A percentile compares a stretch with the other conserved stretches of the same genome.
These are phyloP conservation scores for Anolis sagrei DNA, from an alignment of 2,113 vertebrate species.

Conservation along the genomic window DNA sequence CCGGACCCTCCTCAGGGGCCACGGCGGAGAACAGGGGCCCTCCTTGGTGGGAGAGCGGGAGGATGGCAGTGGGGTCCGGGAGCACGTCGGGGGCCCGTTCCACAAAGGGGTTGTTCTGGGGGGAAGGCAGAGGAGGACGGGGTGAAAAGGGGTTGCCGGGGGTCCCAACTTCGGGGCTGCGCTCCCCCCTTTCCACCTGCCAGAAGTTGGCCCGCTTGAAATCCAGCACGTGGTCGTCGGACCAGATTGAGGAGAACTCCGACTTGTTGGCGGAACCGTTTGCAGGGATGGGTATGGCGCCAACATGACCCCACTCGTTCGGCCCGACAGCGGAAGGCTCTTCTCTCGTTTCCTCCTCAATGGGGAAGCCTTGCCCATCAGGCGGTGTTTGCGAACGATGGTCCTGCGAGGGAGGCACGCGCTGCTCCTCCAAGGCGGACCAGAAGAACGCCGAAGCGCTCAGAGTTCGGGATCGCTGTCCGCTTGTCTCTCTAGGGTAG, in stretches of 20 bases:
- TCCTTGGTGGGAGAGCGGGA: conserved; percentile 57
- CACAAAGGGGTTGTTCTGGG: conserved; percentile 63
- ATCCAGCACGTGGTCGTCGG: conserved; percentile 48
- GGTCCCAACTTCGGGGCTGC: neutral
- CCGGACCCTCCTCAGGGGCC: conserved; percentile 54
- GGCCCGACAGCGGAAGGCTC: fast-evolving
- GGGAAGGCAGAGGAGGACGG: fast-evolving
- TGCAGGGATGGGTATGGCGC: neutral
- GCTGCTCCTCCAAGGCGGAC: conserved; percentile 51
- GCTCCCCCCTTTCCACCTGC: conserved; percentile 40
- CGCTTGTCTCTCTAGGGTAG: neutral
- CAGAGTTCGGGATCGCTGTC: neutral
- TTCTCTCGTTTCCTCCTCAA: neutral
- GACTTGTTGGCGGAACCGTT: fast-evolving
- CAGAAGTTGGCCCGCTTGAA: conserved; percentile 70
- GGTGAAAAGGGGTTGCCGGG: conserved; percentile 63
- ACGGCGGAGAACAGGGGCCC: conserved; percentile 64
- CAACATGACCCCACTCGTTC: fast-evolving
- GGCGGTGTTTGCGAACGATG: fast-evolving
- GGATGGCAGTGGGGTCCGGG: conserved; percentile 18
- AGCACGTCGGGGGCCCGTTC: neutral
- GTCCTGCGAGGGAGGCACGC: fast-evolving
- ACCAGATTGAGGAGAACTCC: neutral
- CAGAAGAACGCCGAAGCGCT: conserved; percentile 48
- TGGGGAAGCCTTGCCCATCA: neutral